A percentile compares a stretch with the other conserved stretches of the same genome.
Evolutionary conservation across 30 jellyfish, hydroid and myxozoan genomes (phyloP).

Genomic region (Aurelia coerulea): DNA sequence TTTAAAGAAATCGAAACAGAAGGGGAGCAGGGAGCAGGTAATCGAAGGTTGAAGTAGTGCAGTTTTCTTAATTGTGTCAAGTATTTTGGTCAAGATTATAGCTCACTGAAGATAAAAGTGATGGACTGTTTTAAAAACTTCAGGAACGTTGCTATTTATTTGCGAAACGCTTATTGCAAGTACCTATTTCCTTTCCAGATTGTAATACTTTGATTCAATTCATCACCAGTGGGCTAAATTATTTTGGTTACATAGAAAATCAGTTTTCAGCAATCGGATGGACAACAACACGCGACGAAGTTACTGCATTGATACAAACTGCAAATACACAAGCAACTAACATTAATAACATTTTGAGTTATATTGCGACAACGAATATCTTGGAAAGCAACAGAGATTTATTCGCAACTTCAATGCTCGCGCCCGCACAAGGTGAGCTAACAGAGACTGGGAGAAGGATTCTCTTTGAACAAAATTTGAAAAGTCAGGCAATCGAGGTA

Average conservation of each 20-base stretch:
- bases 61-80: too few relatives aligned
- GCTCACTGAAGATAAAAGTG: too few relatives aligned
- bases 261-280: slow-evolving; percentile 24
- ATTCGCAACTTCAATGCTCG: background rate
- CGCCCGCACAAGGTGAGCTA: background rate
- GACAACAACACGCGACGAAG: background rate
- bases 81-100: too few relatives aligned
- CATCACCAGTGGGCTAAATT: slow-evolving; percentile 8
- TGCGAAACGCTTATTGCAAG: too few relatives aligned
- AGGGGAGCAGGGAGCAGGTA: too few relatives aligned
- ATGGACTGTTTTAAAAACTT: too few relatives aligned
- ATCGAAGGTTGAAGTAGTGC: too few relatives aligned
- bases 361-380: background rate
- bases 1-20: too few relatives aligned
- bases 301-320: background rate
- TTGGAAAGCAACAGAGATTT: background rate
- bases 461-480: background rate
- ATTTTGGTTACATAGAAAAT: slow-evolving; percentile 4
- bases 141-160: too few relatives aligned
- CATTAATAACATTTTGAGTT: background rate
- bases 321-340: slow-evolving; percentile 3
- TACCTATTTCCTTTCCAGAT: background rate
- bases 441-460: background rate
- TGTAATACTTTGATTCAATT: background rate
- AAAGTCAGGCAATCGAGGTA: background rate